These are phyloP conservation scores for Pseudobourletiella spinata DNA, from an alignment of 1,140 invertebrate genomes.

Conservation along the genomic window DNA sequence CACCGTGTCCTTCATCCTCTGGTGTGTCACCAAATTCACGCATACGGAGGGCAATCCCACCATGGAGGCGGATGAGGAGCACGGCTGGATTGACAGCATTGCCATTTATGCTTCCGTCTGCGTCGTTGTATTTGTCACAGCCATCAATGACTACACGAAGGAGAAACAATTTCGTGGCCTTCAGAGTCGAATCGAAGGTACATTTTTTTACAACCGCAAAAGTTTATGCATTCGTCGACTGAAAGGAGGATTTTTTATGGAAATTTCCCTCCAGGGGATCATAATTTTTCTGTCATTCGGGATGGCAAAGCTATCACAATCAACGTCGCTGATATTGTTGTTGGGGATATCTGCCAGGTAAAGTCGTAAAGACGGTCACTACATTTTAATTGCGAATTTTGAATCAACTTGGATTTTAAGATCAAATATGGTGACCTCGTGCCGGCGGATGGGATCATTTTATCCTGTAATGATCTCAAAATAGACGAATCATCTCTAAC, in stretches of 20 bases:
- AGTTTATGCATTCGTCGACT: no score
- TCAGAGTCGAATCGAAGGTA: conserved; percentile 55
- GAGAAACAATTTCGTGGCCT: conserved; percentile 58
- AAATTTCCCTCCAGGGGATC: conserved; percentile 47
- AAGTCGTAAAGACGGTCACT: conserved; percentile 31
- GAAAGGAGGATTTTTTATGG: no score
- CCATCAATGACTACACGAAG: conserved; percentile 59
- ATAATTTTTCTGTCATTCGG: conserved; percentile 57
- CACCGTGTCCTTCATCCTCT: conserved; percentile 48
- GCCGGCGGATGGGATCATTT: conserved; percentile 59
- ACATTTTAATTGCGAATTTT: conserved; percentile 13
- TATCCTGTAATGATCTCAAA: conserved; percentile 63
- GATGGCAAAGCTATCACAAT: conserved; percentile 51
- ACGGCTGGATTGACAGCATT: conserved; percentile 57
- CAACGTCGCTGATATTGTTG: conserved; percentile 55
- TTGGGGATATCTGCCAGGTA: conserved; percentile 59
- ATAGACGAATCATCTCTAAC: conserved; percentile 63
- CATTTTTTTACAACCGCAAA: not conserved
- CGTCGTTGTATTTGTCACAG: conserved; percentile 57
- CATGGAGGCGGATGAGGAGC: conserved; percentile 42
- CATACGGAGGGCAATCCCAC: not conserved
- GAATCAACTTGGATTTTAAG: conserved; percentile 28
- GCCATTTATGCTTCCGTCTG: conserved; percentile 56
- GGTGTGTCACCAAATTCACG: conserved; percentile 37
- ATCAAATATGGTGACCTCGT: conserved; percentile 55